Evolutionary conservation across 1,140 invertebrate species (phyloP).

Genomic region (Brachionus koreanus): DNA sequence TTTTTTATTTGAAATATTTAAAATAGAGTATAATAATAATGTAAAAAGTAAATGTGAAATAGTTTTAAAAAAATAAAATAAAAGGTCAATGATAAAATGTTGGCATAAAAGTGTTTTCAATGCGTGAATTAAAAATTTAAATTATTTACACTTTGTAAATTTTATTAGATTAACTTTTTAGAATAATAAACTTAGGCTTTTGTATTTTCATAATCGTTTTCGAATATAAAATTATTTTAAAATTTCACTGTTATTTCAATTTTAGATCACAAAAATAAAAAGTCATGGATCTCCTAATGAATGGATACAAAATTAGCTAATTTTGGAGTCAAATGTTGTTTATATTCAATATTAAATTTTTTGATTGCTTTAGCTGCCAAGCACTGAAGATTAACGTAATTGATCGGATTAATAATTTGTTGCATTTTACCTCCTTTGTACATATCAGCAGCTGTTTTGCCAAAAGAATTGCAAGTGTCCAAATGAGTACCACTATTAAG

Average conservation of each 20-base stretch:
- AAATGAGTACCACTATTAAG: slow-evolving; percentile 53
- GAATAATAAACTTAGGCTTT: neutral
- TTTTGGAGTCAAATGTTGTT: slow-evolving; percentile 62
- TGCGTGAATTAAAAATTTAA: neutral
- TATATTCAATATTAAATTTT: slow-evolving; percentile 64
- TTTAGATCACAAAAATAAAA: neutral
- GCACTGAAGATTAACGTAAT: slow-evolving; percentile 73
- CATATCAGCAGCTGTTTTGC: slow-evolving; percentile 23
- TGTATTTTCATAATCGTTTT: neutral
- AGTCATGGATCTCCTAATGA: slow-evolving; percentile 42
- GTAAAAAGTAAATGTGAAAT: neutral
- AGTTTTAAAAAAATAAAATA: neutral
- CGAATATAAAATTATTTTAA: neutral
- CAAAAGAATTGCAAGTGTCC: neutral
- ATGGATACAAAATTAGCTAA: slow-evolving; percentile 48
- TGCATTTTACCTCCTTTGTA: slow-evolving; percentile 54
- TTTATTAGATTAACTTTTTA: neutral
- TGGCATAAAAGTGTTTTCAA: neutral
- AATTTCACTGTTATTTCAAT: neutral
- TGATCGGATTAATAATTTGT: slow-evolving; percentile 71
- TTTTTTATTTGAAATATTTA: neutral
- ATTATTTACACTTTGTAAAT: neutral
- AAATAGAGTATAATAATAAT: neutral
- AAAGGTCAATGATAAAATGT: neutral
- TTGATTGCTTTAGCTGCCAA: slow-evolving; percentile 72